Evolutionary conservation across 2,113 vertebrate genomes (phyloP), one percentile per base, ranked within the genome.

Genomic region (Chaetorhynchus papuensis): DNA sequence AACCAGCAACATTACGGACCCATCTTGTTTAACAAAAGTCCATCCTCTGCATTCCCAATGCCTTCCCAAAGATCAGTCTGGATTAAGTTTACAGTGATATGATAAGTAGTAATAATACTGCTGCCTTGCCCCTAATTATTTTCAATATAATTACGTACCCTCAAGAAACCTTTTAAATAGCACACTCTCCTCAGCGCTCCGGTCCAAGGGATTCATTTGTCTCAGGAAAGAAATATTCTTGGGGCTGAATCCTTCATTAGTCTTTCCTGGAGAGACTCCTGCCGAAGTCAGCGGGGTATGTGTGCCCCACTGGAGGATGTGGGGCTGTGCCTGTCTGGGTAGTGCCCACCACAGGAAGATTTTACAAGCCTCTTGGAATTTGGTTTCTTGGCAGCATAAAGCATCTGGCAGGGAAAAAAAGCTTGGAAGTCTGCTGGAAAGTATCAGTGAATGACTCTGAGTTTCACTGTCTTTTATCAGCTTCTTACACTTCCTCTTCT

Each of bases 91-190:
- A 84, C 74, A 94, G 60, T 87, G 96, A 96, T 94, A 90, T 95
- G 97, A 96, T 96, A 95, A 93, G 94, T 84, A 75, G 45, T 96
- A 97, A 96, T 96, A 96, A 93, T 83, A 94, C 79, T 30, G 66
- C 87, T 81, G 96, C 89, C 61, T 92, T 90, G 63, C 81, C 89
- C 92, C 95, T 97, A 87, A 97, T 97, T 97, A 97, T 95, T 91
- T 97, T 88, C 82, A 47, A 79, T 96, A 94, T 97, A 96, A 96
- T 90, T 94, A 74, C 0, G 59, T 97, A 94, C 97, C 97, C 97
- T 92, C 89, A 31, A 97, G 97, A 97, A 96, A 96, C 83, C 92
- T 96, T 97, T 97, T 95, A 96, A 96, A 88, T 78, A 96, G 95
- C 84, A 75, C 50, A 20, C 59, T 91, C 80, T 93, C 52, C 49